Base-by-base conservation (phyloP, 2,888 invertebrate species). In the Drosophila leonis region DNA sequence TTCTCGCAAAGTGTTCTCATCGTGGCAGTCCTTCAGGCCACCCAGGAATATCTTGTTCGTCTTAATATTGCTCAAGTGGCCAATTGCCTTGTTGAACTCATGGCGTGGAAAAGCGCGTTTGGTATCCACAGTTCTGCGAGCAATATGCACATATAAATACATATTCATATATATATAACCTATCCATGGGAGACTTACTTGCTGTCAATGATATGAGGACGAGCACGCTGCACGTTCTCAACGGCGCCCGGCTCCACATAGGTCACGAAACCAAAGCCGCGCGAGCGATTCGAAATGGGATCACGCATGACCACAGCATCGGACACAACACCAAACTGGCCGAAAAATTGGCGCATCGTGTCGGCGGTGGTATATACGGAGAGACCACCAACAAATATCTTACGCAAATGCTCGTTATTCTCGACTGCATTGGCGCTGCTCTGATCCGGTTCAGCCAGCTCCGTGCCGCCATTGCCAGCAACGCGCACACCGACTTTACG, bases 111-210 rank as follows among this genome's bases (percentile, higher is more conserved):
- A 78, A 1, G 92, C 92, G 18, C 88, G 89, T 56, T 92, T 92
- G 9, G 92, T 92, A 57, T 92, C 92, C 27, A 92, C 92, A 33
- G 84, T 75, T 78, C 92, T 92, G 72, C n/a, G 15, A 2, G 20
- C 37, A 9, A 18, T 39, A 55, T 31, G 12, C 2, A 15, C 24
- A 20, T 41, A 31, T n/a, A 18, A 4, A 35, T 35, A 52, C 15
- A 0, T 20, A 8, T 1, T 13, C 24, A 18, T 1, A 18, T 51
- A 8, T 33, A 4, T 35, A 18, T 20, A n/a, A 18, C 10, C n/a
- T 18, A 4, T n/a, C 0, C 37, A 39, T 20, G 2, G 35, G 9
- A 9, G 42, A 92, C 94, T 93, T 91, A 95, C 95, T 95, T 95
- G 76, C 89, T 88, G 68, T 92, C 92, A 62, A 92, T 84, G 41